Evolutionary conservation across 2,113 vertebrate species (phyloP), one percentile per base, ranked within the genome.

Genomic region (Engystomops pustulosus): DNA sequence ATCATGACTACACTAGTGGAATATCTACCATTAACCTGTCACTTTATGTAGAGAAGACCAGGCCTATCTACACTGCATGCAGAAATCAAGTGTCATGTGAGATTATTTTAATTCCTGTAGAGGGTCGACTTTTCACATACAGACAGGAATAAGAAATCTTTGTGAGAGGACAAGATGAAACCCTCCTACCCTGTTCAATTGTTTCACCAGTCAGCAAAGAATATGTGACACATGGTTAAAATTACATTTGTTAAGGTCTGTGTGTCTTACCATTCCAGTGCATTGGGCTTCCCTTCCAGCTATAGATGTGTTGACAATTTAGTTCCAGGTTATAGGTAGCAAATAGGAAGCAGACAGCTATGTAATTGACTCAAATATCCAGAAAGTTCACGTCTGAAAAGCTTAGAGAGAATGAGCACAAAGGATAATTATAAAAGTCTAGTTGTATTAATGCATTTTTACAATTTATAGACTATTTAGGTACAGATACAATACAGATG

Each of bases 1-100:
- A 68, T 77, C 81, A 41, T 77, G 72, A 67, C n/a, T 77, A 8
- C 60, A 68, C 44, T 76, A 9, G 17, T 84, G 72, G 55, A 67
- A 77, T 84, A 53, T 84, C 58, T 84, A 68, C 81, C 81, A 83
- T 83, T 83, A 83, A 65, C 81, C 34, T 84, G 81, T 84, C 81
- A 84, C 44, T 77, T 84, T 68, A 36, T 49, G 58, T 84, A 77
- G 71, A 27, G 41, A 38, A 53, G 34, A 51, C 44, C 55, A 76
- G 32, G 34, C 41, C 32, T 53, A 23, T 7, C 45, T 68, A 41
- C 45, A 62, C 23, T 67, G 15, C 44, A 67, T 51, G 60, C 25
- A 77, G 41, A 49, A 77, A 77, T 38, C 25, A 77, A 76, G 32
- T 84, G 81, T 84, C 81, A 45, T 47, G 27, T 77, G 60, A 25